Conservation (phyloP, 30 jellyfish, hydroid and myxozoan species). For the Hydractinia symbiolongicarpus region DNA sequence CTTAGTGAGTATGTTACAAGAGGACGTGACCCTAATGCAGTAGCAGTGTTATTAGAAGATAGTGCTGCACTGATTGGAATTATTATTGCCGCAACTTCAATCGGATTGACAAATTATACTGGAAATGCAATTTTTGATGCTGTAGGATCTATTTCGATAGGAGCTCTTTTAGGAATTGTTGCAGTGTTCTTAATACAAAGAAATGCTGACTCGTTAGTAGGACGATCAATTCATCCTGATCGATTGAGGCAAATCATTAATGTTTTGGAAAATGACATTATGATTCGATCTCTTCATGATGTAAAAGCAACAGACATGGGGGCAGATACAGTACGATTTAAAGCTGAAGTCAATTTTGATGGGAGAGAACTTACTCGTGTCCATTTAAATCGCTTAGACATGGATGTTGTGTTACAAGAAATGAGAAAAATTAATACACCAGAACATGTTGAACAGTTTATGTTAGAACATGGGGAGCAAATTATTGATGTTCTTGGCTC, state of each 20-base stretch:
- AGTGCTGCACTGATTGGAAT: constrained; percentile 97
- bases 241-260: constrained; percentile 87
- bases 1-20: constrained; percentile 76
- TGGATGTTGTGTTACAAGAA: constrained; percentile 75
- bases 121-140: constrained; percentile 82
- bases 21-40: constrained; percentile 99
- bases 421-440: constrained; percentile 63
- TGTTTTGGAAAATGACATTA: constrained; percentile 80
- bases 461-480: constrained; percentile 96
- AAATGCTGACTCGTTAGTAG: constrained; percentile 81
- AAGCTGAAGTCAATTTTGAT: constrained; percentile 96
- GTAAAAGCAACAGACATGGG: constrained; percentile 98
- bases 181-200: constrained; percentile 88
- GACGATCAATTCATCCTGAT: constrained; percentile 92
- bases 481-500: constrained; percentile 91
- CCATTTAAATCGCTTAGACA: constrained; percentile 71
- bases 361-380: constrained; percentile 97
- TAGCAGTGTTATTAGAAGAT: constrained; percentile 94
- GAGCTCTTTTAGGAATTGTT: constrained; percentile 92
- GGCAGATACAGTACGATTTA: constrained; percentile 93
- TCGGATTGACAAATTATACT: constrained; percentile 83
- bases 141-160: constrained; percentile 86
- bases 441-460: constrained; percentile 72
- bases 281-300: constrained; percentile 97
- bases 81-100: constrained; percentile 75